Evolutionary conservation across 1,140 invertebrate genomes (phyloP).

Genomic region (Babylonia areolata): DNA sequence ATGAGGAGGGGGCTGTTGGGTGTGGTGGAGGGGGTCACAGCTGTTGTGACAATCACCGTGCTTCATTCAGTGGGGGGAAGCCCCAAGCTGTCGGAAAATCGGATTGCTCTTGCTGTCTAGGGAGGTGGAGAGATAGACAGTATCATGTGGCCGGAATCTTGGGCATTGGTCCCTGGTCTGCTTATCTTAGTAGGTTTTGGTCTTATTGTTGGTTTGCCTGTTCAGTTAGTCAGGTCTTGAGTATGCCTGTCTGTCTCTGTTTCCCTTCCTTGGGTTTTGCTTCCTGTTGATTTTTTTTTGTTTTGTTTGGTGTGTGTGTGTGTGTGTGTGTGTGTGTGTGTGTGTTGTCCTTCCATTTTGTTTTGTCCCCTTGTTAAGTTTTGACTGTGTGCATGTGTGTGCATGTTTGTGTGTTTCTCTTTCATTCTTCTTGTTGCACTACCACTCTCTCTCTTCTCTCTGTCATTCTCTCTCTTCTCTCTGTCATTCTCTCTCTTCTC

Average conservation of each 20-base stretch:
- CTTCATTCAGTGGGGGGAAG: not conserved
- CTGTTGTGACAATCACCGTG: not conserved
- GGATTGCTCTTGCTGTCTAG: not conserved
- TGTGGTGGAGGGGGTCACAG: not conserved
- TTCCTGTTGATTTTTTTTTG: too few species aligned
- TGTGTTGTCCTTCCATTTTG: not conserved
- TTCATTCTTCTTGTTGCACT: too few species aligned
- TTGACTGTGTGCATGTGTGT: not conserved
- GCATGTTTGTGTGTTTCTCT: not conserved
- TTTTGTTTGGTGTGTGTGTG: constrained; percentile 10
- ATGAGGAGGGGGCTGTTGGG: not conserved
- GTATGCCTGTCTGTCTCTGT: not conserved
- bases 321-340: not conserved
- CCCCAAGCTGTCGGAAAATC: too few species aligned
- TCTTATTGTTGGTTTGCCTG: too few species aligned
- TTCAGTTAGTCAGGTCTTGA: not conserved
- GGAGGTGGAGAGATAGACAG: not conserved
- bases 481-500: too few species aligned
- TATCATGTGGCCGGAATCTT: not conserved
- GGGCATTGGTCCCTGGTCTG: too few species aligned
- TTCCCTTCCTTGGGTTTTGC: too few species aligned
- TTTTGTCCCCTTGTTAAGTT: too few species aligned
- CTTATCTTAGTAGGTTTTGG: not conserved
- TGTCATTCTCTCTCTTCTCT: too few species aligned
- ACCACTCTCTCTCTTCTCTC: too few species aligned